A percentile compares a stretch with the other conserved stretches of the same genome.
Conservation (phyloP, 2,113 vertebrate genomes). For the Callospermophilus lateralis region DNA sequence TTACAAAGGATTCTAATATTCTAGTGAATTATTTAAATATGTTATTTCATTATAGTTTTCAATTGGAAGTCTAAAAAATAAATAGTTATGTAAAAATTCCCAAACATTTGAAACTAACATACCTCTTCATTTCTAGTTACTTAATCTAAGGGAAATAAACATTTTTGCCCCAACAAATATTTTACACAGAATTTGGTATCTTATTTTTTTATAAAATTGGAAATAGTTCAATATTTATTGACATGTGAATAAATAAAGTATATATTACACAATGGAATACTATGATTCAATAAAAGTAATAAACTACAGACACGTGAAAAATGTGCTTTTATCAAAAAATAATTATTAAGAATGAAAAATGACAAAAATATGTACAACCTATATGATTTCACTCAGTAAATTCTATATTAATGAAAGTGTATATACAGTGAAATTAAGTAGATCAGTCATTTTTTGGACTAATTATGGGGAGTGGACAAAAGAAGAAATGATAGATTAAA, state of each 20-base stretch:
- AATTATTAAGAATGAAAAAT: neutral
- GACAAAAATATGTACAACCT: neutral
- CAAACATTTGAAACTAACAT: neutral
- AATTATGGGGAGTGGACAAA: rapidly evolving
- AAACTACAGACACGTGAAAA: neutral
- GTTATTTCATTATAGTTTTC: neutral
- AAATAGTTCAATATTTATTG: neutral
- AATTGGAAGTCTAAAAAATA: neutral
- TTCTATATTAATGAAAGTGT: neutral
- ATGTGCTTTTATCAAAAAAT: neutral
- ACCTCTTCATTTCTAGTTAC: neutral
- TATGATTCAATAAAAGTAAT: neutral
- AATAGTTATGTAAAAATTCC: neutral
- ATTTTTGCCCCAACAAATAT: neutral
- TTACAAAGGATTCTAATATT: neutral
- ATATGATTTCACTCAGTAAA: neutral
- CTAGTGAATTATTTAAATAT: neutral
- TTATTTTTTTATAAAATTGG: neutral
- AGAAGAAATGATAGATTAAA: neutral
- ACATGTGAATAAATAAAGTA: neutral
- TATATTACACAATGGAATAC: neutral
- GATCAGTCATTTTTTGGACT: neutral
- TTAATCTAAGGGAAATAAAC: neutral
- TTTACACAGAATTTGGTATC: neutral
- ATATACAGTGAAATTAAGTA: neutral